phyloP scores from a whole-genome alignment of 2,888 invertebrate genomes.

The Chironomus riparius region DNA sequence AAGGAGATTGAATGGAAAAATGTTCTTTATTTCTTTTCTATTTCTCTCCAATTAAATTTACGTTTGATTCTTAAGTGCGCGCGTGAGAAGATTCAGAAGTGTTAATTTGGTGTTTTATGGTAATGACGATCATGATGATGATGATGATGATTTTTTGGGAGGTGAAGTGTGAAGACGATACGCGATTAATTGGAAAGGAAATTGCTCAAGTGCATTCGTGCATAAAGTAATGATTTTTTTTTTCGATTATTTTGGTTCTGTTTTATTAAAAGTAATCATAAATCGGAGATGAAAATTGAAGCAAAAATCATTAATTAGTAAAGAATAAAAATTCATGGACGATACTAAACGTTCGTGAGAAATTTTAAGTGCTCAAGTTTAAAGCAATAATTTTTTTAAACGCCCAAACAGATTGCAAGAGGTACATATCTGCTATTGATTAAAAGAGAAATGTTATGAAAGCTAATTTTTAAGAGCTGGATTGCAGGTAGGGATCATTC shows the following conservation, averaged over 20 bases:
- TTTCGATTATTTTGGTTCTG: too few species aligned
- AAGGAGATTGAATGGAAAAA: neutral
- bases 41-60: neutral
- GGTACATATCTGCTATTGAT: too few species aligned
- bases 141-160: neutral
- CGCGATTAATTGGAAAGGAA: neutral
- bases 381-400: too few species aligned
- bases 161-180: neutral
- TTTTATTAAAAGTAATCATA: neutral
- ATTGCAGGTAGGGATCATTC: too few species aligned
- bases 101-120: conserved; percentile 2
- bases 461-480: too few species aligned
- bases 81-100: conserved; percentile 4
- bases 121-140: neutral
- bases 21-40: neutral
- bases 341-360: too few species aligned
- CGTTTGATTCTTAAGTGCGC: neutral
- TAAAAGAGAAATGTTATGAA: too few species aligned
- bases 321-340: too few species aligned
- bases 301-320: neutral
- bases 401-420: too few species aligned
- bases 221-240: neutral
- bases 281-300: neutral
- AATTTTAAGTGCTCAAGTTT: too few species aligned
- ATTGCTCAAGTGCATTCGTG: neutral